Base-by-base conservation (phyloP, 2,797 vertebrate species). In the Crocodylus rhombifer region DNA sequence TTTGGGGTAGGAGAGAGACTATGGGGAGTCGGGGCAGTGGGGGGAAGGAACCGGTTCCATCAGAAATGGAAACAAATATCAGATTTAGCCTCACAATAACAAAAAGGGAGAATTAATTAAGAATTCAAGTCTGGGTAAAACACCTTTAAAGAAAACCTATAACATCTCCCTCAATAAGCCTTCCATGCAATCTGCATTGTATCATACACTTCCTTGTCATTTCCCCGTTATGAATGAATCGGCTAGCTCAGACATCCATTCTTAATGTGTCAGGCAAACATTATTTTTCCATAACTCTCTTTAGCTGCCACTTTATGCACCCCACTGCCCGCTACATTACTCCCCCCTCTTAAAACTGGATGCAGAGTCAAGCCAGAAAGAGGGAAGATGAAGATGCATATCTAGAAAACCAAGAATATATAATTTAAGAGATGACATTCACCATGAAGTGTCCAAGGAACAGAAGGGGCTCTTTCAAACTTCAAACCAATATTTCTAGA, bases 141-240 rank as follows among this genome's bases (percentile, higher is more conserved):
- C 61, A 4, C 18, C 28, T 61, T 82, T 77, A 67, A 30, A 85
- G 30, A 93, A 94, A 88, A 21, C n/a, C 62, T 92, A 42, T 85
- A 1, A 2, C 1, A 2, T 11, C 51, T 91, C 90, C 58, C 63
- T 91, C 81, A 78, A 81, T 55, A 73, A 69, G 7, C 71, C 36
- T 91, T 33, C 73, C 55, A 16, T 80, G 83, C 91, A 90, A 33
- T 6, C 30, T n/a, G 14, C 82, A 63, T 75, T 42, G 23, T 26
- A 51, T 73, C 33, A 65, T 91, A 79, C 84, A 83, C 82, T 91
- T 82, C 74, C 64, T 76, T 80, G 65, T 91, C 92, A 94, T 63
- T 55, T 80, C 20, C 82, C 57, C 84, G 69, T 95, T 91, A 80
- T 13, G 84, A 16, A 0, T 0, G 77, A 91, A 56, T 93, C 94